These are phyloP conservation scores for Ligdia adustata DNA, from an alignment of 2,888 invertebrate species.

Conservation along the genomic window DNA sequence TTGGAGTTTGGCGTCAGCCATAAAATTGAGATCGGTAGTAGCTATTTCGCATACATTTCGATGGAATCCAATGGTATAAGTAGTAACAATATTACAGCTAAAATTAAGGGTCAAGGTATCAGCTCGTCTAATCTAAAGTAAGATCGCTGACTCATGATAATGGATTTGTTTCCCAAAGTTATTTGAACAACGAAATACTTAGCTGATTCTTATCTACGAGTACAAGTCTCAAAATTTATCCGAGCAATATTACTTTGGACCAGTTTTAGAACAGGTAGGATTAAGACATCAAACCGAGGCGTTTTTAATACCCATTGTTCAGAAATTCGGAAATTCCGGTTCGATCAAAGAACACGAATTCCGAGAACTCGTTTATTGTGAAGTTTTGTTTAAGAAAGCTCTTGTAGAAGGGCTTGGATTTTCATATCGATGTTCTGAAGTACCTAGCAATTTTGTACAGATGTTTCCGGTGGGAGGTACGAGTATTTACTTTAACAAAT, in stretches of 20 bases:
- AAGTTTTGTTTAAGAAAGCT: conserved; percentile 23
- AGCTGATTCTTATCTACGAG: neutral
- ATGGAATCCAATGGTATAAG: too few species aligned
- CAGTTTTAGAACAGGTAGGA: conserved; percentile 14
- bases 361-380: conserved; percentile 23
- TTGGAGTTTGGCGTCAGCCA: too few species aligned
- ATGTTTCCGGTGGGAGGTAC: neutral
- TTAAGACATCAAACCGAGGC: conserved; percentile 16
- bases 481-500: conserved; percentile 1
- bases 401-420: conserved; percentile 16
- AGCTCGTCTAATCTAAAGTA: too few species aligned
- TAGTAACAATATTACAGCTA: too few species aligned
- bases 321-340: conserved; percentile 17
- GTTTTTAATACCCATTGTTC: conserved; percentile 20
- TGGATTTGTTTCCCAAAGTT: neutral
- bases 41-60: too few species aligned
- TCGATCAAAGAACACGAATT: conserved; percentile 21
- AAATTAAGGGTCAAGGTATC: too few species aligned
- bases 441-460: conserved; percentile 1
- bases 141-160: too few species aligned
- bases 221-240: conserved; percentile 4
- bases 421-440: conserved; percentile 20
- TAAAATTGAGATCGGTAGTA: too few species aligned
- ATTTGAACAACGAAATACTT: neutral
- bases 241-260: conserved; percentile 1